phyloP scores from a whole-genome alignment of 2,888 invertebrate genomes.

The Psylliodes chrysocephalus region DNA sequence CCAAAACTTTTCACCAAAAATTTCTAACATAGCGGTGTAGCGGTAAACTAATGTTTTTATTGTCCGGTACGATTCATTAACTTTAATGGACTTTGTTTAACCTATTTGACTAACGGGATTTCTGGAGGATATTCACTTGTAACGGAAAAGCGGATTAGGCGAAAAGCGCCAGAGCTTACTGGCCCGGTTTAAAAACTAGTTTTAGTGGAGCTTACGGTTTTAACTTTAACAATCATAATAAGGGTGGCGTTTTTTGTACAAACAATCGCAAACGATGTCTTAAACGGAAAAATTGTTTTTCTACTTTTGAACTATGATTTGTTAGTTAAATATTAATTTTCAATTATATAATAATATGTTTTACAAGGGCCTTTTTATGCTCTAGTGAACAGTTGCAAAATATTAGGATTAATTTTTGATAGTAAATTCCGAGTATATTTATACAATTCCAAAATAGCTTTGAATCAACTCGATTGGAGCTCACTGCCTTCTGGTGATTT shows the following conservation, averaged over 20 bases:
- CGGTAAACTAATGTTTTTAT: constrained; percentile 18
- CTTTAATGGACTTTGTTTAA: constrained; percentile 31
- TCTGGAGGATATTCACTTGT: constrained; percentile 21
- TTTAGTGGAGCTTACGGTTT: constrained; percentile 20
- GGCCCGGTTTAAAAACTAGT: constrained; percentile 21
- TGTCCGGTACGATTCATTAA: constrained; percentile 22
- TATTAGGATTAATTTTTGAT: too few relatives aligned
- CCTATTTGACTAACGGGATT: constrained; percentile 30
- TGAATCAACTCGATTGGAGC: too few relatives aligned
- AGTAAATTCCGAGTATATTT: too few relatives aligned
- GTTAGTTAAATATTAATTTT: too few relatives aligned
- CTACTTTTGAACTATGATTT: too few relatives aligned
- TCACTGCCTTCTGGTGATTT: too few relatives aligned
- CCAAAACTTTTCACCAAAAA: neutral
- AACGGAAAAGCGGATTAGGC: constrained; percentile 29
- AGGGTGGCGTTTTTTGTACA: neutral
- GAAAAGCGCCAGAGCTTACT: constrained; percentile 9
- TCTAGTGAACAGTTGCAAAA: too few relatives aligned
- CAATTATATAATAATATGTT: too few relatives aligned
- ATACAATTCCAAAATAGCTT: too few relatives aligned
- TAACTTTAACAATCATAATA: neutral
- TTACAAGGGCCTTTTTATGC: too few relatives aligned
- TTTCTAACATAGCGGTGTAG: neutral
- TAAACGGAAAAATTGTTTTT: too few relatives aligned
- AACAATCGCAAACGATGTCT: neutral